Base-by-base conservation (phyloP, 2,888 invertebrate genomes). In the Bombyx huttoni region DNA sequence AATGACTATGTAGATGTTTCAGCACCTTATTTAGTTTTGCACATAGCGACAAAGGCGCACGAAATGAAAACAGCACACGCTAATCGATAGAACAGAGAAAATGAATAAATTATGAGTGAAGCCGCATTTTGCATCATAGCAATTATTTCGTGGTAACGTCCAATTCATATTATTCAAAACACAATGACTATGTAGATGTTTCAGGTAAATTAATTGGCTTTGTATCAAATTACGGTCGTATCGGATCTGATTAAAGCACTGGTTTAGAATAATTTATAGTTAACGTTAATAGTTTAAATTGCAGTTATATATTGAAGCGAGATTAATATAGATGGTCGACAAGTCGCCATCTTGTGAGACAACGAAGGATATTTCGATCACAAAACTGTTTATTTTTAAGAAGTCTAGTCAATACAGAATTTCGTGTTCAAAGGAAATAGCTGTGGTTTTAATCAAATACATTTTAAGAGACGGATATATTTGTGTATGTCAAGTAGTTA, bases 81-180 rank as follows among this genome's bases (percentile, higher is more conserved):
- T 62, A 70, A 73, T 78, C 78, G 75, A 82, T 79, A 75, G 72
- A 75, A 75, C 65, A 69, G 63, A 68, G 72, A 68, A 77, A 76
- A 75, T 75, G 72, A 77, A 82, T 80, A 78, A 77, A 78, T 81
- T 70, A 79, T 70, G 59, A 69, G 52, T 57, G 61, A 59, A 60
- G 59, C 45, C 61, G 65, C 62, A 62, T 65, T 59, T 62, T 54
- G 68, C 67, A 67, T 71, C 70, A 24, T 24, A 24, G 68, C 72
- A 74, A 78, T 77, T 73, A 74, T 70, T 67, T 65, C 63, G 62
- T 68, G 63, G 71, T 70, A 65, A 73, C 68, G 65, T 63, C 56
- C 64, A 61, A 66, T 68, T 58, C 58, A 56, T 58, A 68, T 68
- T 68, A 67, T 24, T 5, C 24, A 24, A 24, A 24, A 24, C 24